Base-by-base conservation (phyloP, 2,113 vertebrate genomes). In the Rhea pennata region DNA sequence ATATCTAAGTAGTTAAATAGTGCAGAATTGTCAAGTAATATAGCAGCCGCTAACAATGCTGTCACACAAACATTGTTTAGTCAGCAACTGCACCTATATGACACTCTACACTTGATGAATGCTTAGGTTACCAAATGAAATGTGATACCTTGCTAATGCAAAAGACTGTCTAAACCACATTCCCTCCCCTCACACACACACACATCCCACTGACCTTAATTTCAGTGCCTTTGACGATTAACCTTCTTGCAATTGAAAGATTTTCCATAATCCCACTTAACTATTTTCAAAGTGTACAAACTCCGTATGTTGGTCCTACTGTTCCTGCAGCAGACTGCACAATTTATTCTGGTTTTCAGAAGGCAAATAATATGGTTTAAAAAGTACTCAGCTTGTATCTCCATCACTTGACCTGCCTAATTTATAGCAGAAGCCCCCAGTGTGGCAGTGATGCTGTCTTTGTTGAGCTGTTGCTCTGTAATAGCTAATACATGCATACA, bases 51-150 rank as follows among this genome's bases (percentile, higher is more conserved):
- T 97, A 97, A 97, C 95, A 95, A 80, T 2, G 0, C 95, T 96
- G 89, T 95, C 96, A 94, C 95, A 86, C 10, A 69, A 92, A 71
- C 31, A 16, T 77, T 95, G 97, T 97, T 96, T 86, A 98, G 97
- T 98, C 98, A 98, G 97, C 96, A 70, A 29, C 70, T 97, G 90
- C 51, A 87, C 95, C 94, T 95, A 67, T 87, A 7, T 76, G 95
- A 96, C 96, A 97, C 92, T 91, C 96, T 95, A 87, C 93, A 94
- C 95, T 94, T 44, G 69, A 91, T 89, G 88, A 97, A 97, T 48
- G 94, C 97, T 97, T 81, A 85, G 93, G 95, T 96, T 98, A 90
- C 95, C 96, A 87, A 97, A 96, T 84, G 96, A 91, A 98, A 97
- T 14, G 87, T 5, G 94, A 93, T 95, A 93, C 92, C 62, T 93